Evolutionary conservation across 2,797 vertebrate species (phyloP), one percentile per base, ranked within the genome.

Genomic region (Mionectes olivaceus): DNA sequence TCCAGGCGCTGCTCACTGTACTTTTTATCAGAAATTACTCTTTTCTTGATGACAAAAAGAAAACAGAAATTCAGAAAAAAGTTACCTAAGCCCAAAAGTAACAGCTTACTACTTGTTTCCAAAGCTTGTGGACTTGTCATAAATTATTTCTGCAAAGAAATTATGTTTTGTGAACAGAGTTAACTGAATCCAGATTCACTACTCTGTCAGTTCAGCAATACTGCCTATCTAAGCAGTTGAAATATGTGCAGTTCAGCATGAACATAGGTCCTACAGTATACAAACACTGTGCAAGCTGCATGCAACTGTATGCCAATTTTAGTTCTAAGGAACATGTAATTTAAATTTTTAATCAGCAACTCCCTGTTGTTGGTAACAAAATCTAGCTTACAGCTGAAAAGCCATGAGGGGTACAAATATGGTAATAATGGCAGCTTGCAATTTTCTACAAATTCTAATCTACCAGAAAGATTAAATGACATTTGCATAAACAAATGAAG

Each of bases 1-100:
- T 99, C 99, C 97, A 99, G 98, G 46, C 99, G 98, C 95, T 99
- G 99, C 95, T 99, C 99, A 10, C 99, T 99, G 95, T 99, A 99
- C 97, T 99, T 99, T 97, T 99, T 99, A 94, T 99, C 99, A 23
- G 99, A 99, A 97, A 99, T 98, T 19, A 99, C 99, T 80, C 99
- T 98, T 99, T 99, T 99, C 99, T 99, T 97, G 33, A 97, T 55
- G 25, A 83, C 41, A 96, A 69, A 82, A 95, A 47, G 81, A 83
- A 57, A 84, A 0, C 15, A 93, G 10, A 90, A 94, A 76, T 61
- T 60, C 30, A 77, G 56, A 81, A 11, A 77, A 65, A 67, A 89
- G 47, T 87, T 56, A 93, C 22, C 18, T 37, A 67, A 71, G 39
- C 8, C 13, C 23, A 57, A 78, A 64, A 76, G 27, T 14, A 81